Conservation (phyloP, 2,113 vertebrate genomes). For the Anser cygnoides region DNA sequence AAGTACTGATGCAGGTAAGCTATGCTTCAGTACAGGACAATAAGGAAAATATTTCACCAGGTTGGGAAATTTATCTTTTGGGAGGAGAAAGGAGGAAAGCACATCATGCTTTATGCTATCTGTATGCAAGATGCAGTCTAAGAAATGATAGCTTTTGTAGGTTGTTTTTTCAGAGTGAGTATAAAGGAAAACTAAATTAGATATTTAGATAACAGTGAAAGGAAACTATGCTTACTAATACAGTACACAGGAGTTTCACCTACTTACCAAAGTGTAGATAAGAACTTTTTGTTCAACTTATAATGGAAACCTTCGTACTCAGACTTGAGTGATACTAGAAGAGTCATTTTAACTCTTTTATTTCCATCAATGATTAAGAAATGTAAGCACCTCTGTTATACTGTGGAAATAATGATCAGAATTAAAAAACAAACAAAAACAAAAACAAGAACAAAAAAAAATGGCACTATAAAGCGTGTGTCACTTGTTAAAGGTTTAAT, state of each 20-base stretch:
- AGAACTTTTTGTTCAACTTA: conserved; percentile 28
- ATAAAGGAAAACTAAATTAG: conserved; percentile 3
- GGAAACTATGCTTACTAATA: not conserved
- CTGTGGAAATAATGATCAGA: not conserved
- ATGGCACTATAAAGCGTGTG: not conserved
- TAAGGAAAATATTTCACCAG: not conserved
- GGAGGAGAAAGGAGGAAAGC: not conserved
- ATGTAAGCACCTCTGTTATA: not conserved
- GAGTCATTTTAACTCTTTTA: conserved; percentile 26
- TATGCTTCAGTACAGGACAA: accelerated
- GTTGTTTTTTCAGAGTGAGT: not conserved
- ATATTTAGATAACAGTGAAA: conserved; percentile 30
- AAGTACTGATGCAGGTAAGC: not conserved
- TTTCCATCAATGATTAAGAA: not conserved
- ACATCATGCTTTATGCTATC: not conserved
- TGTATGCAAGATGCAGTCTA: not conserved
- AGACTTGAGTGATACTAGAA: not conserved
- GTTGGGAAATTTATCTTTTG: not conserved
- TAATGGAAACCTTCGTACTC: conserved; percentile 38
- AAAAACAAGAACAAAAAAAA: not conserved
- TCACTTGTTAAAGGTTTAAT: not conserved
- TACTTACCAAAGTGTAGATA: conserved; percentile 16
- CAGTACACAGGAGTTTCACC: not conserved
- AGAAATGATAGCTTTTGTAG: not conserved
- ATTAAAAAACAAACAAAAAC: not conserved